Percentiles rank a stretch among this genome's conserved stretches.
These are phyloP conservation scores for Cerastis rubricosa DNA, from an alignment of 2,888 invertebrate species.

Conservation along the genomic window DNA sequence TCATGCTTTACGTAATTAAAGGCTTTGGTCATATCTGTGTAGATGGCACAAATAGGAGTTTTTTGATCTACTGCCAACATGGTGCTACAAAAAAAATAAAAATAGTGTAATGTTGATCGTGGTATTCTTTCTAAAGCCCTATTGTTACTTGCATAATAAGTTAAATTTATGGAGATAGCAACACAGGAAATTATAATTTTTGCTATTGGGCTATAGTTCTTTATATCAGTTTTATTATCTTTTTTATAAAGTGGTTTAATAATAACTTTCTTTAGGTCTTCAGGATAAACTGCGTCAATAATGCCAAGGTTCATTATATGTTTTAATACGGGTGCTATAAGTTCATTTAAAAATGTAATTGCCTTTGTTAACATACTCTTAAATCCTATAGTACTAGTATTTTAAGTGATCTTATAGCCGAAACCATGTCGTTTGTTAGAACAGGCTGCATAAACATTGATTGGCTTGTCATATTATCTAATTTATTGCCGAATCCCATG, in stretches of 20 bases:
- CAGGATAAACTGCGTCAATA: background rate
- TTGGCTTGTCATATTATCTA: no score
- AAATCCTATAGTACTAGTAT: slow-evolving; percentile 9
- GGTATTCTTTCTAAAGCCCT: no score
- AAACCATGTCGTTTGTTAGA: no score
- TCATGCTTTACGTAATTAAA: slow-evolving; percentile 11
- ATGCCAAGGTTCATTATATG: background rate
- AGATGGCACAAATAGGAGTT: no score
- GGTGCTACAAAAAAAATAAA: background rate
- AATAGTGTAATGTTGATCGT: no score
- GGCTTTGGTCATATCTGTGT: slow-evolving; percentile 3
- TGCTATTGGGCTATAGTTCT: background rate
- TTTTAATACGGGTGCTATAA: background rate
- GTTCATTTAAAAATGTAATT: background rate
- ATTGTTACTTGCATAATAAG: no score
- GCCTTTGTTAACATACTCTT: background rate
- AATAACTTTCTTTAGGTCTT: background rate
- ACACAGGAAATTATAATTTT: background rate
- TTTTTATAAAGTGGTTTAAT: no score
- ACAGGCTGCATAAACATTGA: no score
- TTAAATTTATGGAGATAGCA: background rate
- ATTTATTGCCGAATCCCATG: no score
- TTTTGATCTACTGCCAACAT: background rate
- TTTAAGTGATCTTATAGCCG: background rate
- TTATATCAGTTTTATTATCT: no score